Percentiles rank a stretch among this genome's conserved stretches.
These are phyloP conservation scores for Pterostichus madidus DNA, from an alignment of 2,888 invertebrate species.

Conservation along the genomic window DNA sequence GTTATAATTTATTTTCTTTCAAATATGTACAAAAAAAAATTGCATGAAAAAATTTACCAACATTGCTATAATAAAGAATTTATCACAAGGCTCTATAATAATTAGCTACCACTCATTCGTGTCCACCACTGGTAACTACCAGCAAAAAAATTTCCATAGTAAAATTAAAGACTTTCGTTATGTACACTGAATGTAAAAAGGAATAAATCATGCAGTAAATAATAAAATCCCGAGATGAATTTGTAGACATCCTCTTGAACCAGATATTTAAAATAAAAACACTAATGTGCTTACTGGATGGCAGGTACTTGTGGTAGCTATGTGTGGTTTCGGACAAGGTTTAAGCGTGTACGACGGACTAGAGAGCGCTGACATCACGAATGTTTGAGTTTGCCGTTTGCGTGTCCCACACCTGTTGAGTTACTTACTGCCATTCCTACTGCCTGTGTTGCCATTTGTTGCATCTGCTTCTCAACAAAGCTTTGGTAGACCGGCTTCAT, in stretches of 20 bases:
- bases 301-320: slow-evolving; percentile 67
- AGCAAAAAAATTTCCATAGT: not conserved
- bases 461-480: slow-evolving; percentile 90
- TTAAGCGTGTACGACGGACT: slow-evolving; percentile 68
- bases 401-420: slow-evolving; percentile 73
- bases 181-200: slow-evolving; percentile 51
- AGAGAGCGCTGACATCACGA: slow-evolving; percentile 78
- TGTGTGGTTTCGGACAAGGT: slow-evolving; percentile 60
- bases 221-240: slow-evolving; percentile 46
- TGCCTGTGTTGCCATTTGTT: slow-evolving; percentile 89
- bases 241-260: slow-evolving; percentile 12
- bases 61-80: slow-evolving; percentile 64
- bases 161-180: slow-evolving; percentile 37
- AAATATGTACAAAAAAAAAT: slow-evolving; percentile 66
- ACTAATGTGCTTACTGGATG: slow-evolving; percentile 35
- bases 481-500: slow-evolving; percentile 91
- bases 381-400: slow-evolving; percentile 82
- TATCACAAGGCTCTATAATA: slow-evolving; percentile 66
- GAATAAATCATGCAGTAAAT: slow-evolving; percentile 16
- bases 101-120: slow-evolving; percentile 63
- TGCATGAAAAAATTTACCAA: slow-evolving; percentile 64
- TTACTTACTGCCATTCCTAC: slow-evolving; percentile 84
- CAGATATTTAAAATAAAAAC: slow-evolving; percentile 68
- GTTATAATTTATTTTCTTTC: slow-evolving; percentile 64
- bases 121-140: slow-evolving; percentile 59